Conservation (phyloP, 2,113 vertebrate species). For the Balaeniceps rex region DNA sequence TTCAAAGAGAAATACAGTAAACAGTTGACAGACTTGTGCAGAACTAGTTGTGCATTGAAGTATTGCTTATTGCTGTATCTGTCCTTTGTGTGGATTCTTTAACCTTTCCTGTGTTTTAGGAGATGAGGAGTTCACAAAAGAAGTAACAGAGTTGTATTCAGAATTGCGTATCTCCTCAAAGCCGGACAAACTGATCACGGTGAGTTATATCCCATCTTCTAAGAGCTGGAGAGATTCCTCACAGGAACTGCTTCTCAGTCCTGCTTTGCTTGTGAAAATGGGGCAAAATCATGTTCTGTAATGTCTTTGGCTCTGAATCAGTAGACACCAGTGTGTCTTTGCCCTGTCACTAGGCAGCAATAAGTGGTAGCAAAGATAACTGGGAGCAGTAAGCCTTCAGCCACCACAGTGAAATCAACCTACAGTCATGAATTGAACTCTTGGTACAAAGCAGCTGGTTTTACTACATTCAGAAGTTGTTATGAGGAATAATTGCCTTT, state of each 20-base stretch:
- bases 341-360: not conserved
- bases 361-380: not conserved
- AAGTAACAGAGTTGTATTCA: conserved; percentile 81
- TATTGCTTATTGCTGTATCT: not conserved
- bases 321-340: not conserved
- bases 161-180: conserved; percentile 78
- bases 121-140: conserved; percentile 83
- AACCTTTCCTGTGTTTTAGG: conserved; percentile 66
- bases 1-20: not conserved
- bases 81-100: not conserved
- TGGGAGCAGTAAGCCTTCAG: not conserved
- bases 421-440: not conserved
- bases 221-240: not conserved
- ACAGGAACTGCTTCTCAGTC: not conserved
- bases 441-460: not conserved
- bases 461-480: not conserved
- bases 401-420: not conserved
- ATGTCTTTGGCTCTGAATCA: not conserved
- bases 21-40: not conserved
- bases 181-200: conserved; percentile 82
- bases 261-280: not conserved
- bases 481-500: not conserved
- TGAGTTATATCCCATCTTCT: conserved; percentile 63
- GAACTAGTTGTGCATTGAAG: not conserved
- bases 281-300: not conserved